Evolutionary conservation across 2,888 invertebrate species (phyloP), one percentile per base, ranked within the genome.

Genomic region (Dysmachus trigonus): DNA sequence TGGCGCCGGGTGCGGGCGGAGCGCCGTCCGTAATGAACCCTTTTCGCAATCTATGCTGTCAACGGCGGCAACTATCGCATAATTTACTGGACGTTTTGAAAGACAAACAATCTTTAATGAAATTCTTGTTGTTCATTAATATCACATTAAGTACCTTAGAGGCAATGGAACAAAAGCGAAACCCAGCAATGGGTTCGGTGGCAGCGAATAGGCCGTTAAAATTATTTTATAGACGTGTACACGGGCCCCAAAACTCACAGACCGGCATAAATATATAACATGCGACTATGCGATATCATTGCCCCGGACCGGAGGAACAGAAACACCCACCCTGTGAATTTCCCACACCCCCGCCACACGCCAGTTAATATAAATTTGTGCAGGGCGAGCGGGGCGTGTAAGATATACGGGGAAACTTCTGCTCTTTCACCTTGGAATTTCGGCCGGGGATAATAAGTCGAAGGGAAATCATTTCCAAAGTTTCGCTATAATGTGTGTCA

Each of bases 111-210:
- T 93, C 93, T 93, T 93, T 93, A 94, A 94, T 94, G 94, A 94
- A 94, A 94, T 94, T 94, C 94, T 93, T 94, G 93, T 93, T 93
- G 93, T 94, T 94, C 94, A 94, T 94, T 94, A 94, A 94, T 94
- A 94, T 93, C 93, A 93, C 93, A 94, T 94, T 94, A 94, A 90
- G 90, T 89, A 88, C 87, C 73, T 84, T 47, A 3, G 73, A 73
- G 73, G 72, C 47, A 73, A 73, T 47, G 30, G 47, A 30, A 84
- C 51, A 47, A 47, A 73, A 47, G 73, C 41, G 33, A 27, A n/a
- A 62, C 1, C 51, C 31, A 10, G 53, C 62, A 33, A 84, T 41
- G 31, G 18, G 38, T 41, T 31, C 72, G 84, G 73, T 84, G 73
- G 84, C 31, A 51, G 47, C 84, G 73, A 84, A 84, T 84, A 84